phyloP scores from a whole-genome alignment of 2,797 vertebrate genomes.

The Sandelia bainsii region DNA sequence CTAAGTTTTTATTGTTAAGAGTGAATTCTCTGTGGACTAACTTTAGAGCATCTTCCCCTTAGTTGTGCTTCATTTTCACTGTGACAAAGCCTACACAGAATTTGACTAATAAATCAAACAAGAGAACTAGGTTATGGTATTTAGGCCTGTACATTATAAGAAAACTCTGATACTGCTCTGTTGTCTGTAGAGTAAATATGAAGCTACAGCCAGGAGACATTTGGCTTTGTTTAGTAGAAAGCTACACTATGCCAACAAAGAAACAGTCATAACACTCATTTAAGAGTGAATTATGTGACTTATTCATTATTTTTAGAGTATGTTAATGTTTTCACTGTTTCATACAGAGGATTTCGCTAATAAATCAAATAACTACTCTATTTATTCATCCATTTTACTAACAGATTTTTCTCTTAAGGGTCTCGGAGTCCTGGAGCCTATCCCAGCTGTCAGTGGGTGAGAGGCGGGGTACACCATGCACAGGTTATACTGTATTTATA shows the following conservation, averaged over 20 bases:
- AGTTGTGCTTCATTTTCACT: not conserved
- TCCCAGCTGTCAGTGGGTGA: no score
- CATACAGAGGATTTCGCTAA: no score
- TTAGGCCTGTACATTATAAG: not conserved
- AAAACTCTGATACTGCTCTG: not conserved
- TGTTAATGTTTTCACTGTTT: no score
- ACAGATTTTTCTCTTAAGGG: no score
- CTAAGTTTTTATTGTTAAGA: conserved; percentile 10
- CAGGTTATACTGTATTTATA: not conserved
- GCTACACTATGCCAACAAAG: not conserved
- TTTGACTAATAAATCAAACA: not conserved
- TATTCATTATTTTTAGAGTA: no score
- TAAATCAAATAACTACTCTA: no score
- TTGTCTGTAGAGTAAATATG: not conserved
- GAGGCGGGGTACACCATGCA: no score
- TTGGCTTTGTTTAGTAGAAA: not conserved
- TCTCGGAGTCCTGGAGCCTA: no score
- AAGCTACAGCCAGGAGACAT: not conserved
- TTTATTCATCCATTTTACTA: no score
- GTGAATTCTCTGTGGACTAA: not conserved
- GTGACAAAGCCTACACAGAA: not conserved
- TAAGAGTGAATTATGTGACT: not conserved
- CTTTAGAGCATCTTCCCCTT: not conserved
- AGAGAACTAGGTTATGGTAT: not conserved
- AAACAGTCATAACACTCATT: not conserved